Conservation (phyloP, 2,113 vertebrate species). For the Melanostigma gelatinosum region DNA sequence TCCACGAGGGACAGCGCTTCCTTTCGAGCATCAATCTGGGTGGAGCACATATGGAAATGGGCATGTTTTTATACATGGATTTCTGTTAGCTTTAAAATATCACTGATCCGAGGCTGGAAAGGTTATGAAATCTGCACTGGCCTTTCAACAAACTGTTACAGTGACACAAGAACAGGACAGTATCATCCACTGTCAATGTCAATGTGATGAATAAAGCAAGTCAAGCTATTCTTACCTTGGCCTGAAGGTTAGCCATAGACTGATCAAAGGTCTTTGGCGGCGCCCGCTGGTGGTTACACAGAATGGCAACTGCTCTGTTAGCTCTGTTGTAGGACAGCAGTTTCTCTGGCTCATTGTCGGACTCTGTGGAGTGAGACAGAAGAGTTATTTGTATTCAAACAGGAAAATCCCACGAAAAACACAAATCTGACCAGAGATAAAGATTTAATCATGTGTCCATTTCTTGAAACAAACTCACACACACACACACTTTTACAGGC, state of each 20-base stretch:
- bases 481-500: not conserved
- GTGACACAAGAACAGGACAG: not conserved
- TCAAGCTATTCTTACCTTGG: conserved; percentile 71
- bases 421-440: not conserved
- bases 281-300: conserved; percentile 87
- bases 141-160: not conserved
- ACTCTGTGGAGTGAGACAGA: conserved; percentile 59
- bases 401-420: conserved; percentile 10
- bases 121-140: not conserved
- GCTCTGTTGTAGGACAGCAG: conserved; percentile 85
- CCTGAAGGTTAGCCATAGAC: conserved; percentile 85
- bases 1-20: conserved; percentile 77
- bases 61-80: not conserved
- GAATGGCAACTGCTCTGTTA: conserved; percentile 85
- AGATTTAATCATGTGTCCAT: conserved; percentile 3
- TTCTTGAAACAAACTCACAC: not conserved
- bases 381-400: conserved; percentile 4
- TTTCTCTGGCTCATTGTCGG: conserved; percentile 78
- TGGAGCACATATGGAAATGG: not conserved
- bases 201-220: not conserved
- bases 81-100: not conserved
- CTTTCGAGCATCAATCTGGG: conserved; percentile 75
- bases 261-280: conserved; percentile 86
- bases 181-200: not conserved
- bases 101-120: not conserved